Evolutionary conservation across 2,888 invertebrate genomes (phyloP).

Genomic region (Sceliomorpha sp.): DNA sequence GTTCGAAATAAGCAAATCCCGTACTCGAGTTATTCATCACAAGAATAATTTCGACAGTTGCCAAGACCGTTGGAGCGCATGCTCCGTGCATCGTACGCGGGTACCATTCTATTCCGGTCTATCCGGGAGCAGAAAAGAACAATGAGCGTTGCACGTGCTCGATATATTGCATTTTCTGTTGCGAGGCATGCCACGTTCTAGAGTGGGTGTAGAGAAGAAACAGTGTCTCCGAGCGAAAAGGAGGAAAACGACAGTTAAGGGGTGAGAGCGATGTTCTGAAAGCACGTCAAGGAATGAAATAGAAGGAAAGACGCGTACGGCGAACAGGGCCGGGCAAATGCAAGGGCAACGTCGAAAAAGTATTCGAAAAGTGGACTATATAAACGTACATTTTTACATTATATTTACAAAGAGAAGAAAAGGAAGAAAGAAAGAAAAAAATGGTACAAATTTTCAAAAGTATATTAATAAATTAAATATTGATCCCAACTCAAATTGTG

Average conservation of each 20-base stretch:
- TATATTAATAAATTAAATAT: too few species aligned
- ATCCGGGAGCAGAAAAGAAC: conserved; percentile 73
- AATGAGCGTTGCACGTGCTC: conserved; percentile 72
- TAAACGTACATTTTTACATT: too few species aligned
- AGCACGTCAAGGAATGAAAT: conserved; percentile 34
- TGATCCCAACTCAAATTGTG: too few species aligned
- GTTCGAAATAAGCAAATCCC: conserved; percentile 45
- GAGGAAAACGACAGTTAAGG: conserved; percentile 36
- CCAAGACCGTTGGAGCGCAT: conserved; percentile 37
- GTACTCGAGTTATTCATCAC: conserved; percentile 50
- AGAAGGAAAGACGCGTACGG: conserved; percentile 39
- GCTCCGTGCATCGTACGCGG: conserved; percentile 41
- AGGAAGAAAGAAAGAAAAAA: too few species aligned
- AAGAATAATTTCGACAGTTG: conserved; percentile 59
- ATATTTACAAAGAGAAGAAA: too few species aligned
- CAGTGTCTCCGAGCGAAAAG: conserved; percentile 13
- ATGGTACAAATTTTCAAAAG: too few species aligned
- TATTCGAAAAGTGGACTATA: conserved; percentile 14
- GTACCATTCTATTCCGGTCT: conserved; percentile 76
- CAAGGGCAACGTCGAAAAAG: conserved; percentile 26
- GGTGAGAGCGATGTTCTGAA: conserved; percentile 29
- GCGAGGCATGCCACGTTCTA: conserved; percentile 52
- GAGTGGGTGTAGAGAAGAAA: conserved; percentile 66
- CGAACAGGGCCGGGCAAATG: conserved; percentile 45
- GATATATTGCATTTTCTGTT: conserved; percentile 64